These are phyloP conservation scores for Cettia cetti DNA, from an alignment of 2,113 vertebrate genomes.

Conservation along the genomic window DNA sequence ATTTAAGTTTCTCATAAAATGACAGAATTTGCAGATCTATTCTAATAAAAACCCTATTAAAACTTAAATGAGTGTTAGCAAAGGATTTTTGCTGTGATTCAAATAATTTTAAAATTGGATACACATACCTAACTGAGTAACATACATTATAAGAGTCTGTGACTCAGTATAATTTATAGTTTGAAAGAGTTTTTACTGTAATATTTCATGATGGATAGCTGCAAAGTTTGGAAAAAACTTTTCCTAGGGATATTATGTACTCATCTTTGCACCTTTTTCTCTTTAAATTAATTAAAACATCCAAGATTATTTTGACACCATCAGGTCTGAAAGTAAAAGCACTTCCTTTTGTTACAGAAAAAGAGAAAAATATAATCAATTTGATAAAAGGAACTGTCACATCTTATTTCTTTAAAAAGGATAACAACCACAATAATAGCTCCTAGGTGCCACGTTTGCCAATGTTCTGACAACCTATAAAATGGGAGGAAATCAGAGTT, in stretches of 20 bases:
- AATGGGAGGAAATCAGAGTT: neutral
- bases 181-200: neutral
- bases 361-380: neutral
- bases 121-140: neutral
- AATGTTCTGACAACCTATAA: neutral
- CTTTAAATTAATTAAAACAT: neutral
- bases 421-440: neutral
- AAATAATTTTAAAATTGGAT: conserved; percentile 30
- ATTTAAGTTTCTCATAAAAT: conserved; percentile 30
- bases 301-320: neutral
- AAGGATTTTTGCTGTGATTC: neutral
- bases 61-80: neutral
- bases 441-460: neutral
- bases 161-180: neutral
- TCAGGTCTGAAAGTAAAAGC: neutral
- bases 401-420: neutral
- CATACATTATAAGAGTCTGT: neutral
- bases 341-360: neutral
- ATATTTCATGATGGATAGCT: neutral
- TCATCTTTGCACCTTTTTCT: neutral
- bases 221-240: neutral
- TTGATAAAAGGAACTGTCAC: neutral
- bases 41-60: conserved; percentile 37
- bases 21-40: neutral
- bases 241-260: neutral